Evolutionary conservation across 2,113 vertebrate species (phyloP), one percentile per base, ranked within the genome.

Genomic region (Sylvicapra grimmia): DNA sequence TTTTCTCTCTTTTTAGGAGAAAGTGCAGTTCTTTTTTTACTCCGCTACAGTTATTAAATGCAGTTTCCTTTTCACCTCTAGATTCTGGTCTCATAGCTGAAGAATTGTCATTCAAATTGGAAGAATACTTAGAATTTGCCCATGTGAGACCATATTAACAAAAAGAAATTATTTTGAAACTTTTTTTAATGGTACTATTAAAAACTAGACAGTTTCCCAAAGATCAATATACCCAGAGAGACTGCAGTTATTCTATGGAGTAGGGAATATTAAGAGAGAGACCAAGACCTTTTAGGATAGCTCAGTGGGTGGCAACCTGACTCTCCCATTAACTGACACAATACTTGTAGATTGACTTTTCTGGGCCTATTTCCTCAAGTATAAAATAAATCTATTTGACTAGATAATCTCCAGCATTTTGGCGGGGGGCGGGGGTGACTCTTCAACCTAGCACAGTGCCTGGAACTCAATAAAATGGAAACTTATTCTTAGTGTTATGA

Each of bases 1-100:
- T 96, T 97, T 89, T 63, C 21, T 53, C 6, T 91, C 21, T 75
- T 86, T 92, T 94, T 87, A 88, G 27, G 85, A 87, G 47, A 94
- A 65, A 89, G 13, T 58, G 40, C 21, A 89, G 6, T 3, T 75
- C 19, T n/a, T 68, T 47, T 51, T 33, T 21, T 9, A 44, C 31
- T 13, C 27, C 18, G 7, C 23, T 84, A 58, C 63, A 6, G 8
- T 84, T 92, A 95, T 61, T 95, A 83, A 97, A 58, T 6, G 2
- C 47, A 63, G 9, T 83, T 94, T 95, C 25, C 7, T 49, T 68
- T 90, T 95, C 79, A 90, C 47, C 19, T 90, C 94, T 61, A 93
- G 40, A 77, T 54, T 33, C 36, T 96, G 90, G 18, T 65, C 36
- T 95, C 47, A 87, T 90, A 96, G 9, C 3, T 84, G 87, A 85